Evolutionary conservation across 2,113 vertebrate genomes (phyloP).

Genomic region (Carassius gibelio): DNA sequence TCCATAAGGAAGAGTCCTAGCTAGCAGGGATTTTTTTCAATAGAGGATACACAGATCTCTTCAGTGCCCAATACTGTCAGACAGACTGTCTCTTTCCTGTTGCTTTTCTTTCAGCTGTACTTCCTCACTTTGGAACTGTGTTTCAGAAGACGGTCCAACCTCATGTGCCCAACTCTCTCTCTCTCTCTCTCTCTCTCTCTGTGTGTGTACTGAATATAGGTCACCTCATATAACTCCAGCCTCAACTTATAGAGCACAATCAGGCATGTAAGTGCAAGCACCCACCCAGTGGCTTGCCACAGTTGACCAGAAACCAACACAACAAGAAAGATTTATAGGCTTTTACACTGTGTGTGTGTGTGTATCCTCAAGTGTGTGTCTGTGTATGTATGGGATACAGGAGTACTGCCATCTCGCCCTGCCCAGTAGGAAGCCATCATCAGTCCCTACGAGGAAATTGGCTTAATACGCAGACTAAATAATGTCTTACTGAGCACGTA

Average conservation of each 20-base stretch:
- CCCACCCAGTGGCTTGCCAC: background rate
- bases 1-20: background rate
- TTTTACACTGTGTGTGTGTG: background rate
- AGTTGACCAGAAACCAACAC: slow-evolving; percentile 30
- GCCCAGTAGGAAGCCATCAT: background rate
- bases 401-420: background rate
- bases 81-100: slow-evolving; percentile 14
- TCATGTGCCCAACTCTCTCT: background rate
- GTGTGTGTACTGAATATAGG: slow-evolving; percentile 16
- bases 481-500: background rate
- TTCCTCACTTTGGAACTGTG: background rate
- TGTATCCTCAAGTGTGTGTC: background rate
- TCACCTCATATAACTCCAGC: slow-evolving; percentile 13
- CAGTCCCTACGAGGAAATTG: background rate
- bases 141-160: background rate
- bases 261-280: slow-evolving; percentile 19
- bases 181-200: background rate
- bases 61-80: background rate
- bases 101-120: slow-evolving; percentile 3
- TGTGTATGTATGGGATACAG: background rate
- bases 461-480: slow-evolving; percentile 23
- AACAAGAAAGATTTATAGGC: slow-evolving; percentile 42
- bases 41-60: background rate
- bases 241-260: background rate
- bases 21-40: background rate